phyloP scores from a whole-genome alignment of 2,888 invertebrate species.

The Linnaemya vulpina region DNA sequence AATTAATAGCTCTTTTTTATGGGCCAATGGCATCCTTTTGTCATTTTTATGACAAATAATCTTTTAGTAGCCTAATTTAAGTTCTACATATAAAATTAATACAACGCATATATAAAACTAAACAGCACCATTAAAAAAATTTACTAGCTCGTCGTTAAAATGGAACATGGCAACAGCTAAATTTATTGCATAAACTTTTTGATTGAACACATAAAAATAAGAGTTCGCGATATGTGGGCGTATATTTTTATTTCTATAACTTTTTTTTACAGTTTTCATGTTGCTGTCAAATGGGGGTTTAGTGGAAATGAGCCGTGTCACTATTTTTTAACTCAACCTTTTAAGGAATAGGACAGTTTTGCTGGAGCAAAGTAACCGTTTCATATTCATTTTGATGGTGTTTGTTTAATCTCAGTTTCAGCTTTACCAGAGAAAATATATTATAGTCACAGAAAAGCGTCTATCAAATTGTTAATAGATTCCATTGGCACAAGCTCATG shows the following conservation, averaged over 20 bases:
- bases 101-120: background rate
- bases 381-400: conserved; percentile 6
- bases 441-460: conserved; percentile 13
- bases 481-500: conserved; percentile 15
- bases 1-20: background rate
- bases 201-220: conserved; percentile 7
- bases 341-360: background rate
- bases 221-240: background rate
- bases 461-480: conserved; percentile 43
- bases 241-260: too few relatives aligned
- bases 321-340: background rate
- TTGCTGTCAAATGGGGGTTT: conserved; percentile 39
- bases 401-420: background rate
- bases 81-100: background rate
- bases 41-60: conserved; percentile 5
- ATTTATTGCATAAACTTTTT: conserved; percentile 13
- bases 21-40: background rate
- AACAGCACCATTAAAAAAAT: background rate
- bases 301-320: conserved; percentile 51
- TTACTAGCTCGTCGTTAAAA: conserved; percentile 23
- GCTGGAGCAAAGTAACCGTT: background rate
- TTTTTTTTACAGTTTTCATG: background rate
- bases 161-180: background rate
- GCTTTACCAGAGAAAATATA: background rate
- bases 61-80: conserved; percentile 10